Conservation (phyloP, 2,888 invertebrate species). For the Elysia crispata region DNA sequence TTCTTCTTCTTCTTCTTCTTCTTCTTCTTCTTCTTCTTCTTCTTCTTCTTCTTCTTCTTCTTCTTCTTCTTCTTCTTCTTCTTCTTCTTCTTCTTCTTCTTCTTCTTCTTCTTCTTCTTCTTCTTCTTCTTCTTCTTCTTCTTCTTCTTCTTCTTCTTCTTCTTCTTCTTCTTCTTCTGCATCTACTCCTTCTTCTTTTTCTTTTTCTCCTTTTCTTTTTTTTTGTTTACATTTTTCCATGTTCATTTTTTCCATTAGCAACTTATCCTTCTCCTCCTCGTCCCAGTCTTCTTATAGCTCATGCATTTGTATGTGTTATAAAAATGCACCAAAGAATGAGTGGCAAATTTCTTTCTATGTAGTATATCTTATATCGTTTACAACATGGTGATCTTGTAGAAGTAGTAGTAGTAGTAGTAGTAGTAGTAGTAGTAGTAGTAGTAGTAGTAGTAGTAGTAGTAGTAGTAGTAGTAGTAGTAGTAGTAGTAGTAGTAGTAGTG, state of each 20-base stretch:
- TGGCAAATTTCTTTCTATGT: too few relatives aligned
- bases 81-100: slow-evolving; percentile 11
- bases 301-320: too few relatives aligned
- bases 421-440: slow-evolving; percentile 52
- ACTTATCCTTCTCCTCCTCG: not conserved
- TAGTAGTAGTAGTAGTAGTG: too few relatives aligned
- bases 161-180: too few relatives aligned
- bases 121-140: not conserved
- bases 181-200: too few relatives aligned
- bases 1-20: too few relatives aligned
- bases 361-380: too few relatives aligned
- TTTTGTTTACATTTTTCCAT: not conserved
- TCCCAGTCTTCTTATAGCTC: too few relatives aligned
- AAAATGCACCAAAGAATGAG: too few relatives aligned
- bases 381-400: too few relatives aligned
- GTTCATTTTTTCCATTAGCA: not conserved
- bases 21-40: not conserved
- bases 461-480: slow-evolving; percentile 48
- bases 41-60: not conserved
- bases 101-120: slow-evolving; percentile 5
- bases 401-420: slow-evolving; percentile 52
- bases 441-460: slow-evolving; percentile 52
- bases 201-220: too few relatives aligned
- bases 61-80: slow-evolving; percentile 14
- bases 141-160: not conserved